A percentile compares a stretch with the other conserved stretches of the same genome.
Evolutionary conservation across 2,113 vertebrate species (phyloP).

Genomic region (Tupaia tana): DNA sequence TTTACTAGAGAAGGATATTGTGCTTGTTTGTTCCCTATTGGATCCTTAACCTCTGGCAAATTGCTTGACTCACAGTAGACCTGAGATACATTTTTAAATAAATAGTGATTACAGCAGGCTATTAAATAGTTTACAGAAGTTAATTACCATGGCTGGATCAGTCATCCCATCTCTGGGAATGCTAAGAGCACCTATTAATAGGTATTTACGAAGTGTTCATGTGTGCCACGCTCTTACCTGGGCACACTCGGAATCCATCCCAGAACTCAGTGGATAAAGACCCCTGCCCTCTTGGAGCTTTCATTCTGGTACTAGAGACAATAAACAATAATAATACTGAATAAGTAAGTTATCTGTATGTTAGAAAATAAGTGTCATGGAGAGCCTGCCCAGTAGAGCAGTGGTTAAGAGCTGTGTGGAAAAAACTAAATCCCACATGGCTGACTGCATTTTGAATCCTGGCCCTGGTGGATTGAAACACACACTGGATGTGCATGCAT

Average conservation of each 20-base stretch:
- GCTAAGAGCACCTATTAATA: not conserved
- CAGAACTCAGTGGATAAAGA: not conserved
- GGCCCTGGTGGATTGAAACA: too few species aligned
- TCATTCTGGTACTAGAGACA: not conserved
- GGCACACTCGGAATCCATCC: not conserved
- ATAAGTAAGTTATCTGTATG: not conserved
- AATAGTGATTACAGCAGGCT: not conserved
- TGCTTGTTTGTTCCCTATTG: not conserved
- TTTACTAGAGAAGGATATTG: not conserved
- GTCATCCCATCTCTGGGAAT: not conserved
- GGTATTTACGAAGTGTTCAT: not conserved
- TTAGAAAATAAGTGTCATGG: not conserved
- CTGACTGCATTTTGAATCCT: too few species aligned
- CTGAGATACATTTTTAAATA: not conserved
- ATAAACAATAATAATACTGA: not conserved
- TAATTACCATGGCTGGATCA: not conserved
- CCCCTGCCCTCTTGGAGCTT: not conserved
- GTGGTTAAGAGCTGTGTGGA: too few species aligned
- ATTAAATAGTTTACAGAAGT: not conserved
- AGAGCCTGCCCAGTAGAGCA: too few species aligned
- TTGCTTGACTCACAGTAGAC: not conserved
- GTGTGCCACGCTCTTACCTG: not conserved
- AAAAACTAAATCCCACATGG: too few species aligned
- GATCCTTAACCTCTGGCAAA: not conserved
- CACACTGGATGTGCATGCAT: too few species aligned